Evolutionary conservation across 2,888 invertebrate genomes (phyloP), one percentile per base, ranked within the genome.

Genomic region (Glomeris marginata): DNA sequence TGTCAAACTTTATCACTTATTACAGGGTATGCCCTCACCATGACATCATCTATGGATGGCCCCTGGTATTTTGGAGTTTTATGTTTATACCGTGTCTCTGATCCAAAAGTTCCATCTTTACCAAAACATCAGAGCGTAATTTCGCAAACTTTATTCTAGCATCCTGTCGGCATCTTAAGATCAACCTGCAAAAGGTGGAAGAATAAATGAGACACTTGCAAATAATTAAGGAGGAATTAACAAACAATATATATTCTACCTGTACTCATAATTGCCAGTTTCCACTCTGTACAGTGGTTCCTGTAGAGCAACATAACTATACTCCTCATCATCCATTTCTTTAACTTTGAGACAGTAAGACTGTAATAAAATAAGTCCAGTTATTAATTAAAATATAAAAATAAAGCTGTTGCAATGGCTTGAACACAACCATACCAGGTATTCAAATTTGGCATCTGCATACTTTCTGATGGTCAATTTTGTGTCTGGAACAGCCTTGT

Each of bases 251-350:
- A 20, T 41, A 18, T 13, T 41, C 41, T 51, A 71, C 70, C 95
- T 80, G 67, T 99, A 99, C 67, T 99, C 98, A 69, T 98, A 99
- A 67, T 99, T 99, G 41, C 98, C 98, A 0, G 97, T 97, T 69
- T 98, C 98, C 0, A 99, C 91, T 40, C 98, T 76, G 65, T 98
- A 98, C 36, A 98, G 70, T 0, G 95, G 94, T 64, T 99, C 98
- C 63, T 95, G 92, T 13, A 97, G 63, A 0, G 86, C 81, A 5
- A 83, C 84, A 63, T 86, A 95, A 42, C 86, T 87, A 58, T 91
- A 90, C 62, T 97, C 95, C 64, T 99, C 98, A 63, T 99, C 98
- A 60, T 99, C 98, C 87, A 99, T 86, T 69, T 99, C 98, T 66
- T 99, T 99, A 0, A 98, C 92, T 71, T 98, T 99, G 50, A 99